These are phyloP conservation scores for Lagorchestes hirsutus DNA, from an alignment of 2,797 vertebrate species.

Conservation along the genomic window DNA sequence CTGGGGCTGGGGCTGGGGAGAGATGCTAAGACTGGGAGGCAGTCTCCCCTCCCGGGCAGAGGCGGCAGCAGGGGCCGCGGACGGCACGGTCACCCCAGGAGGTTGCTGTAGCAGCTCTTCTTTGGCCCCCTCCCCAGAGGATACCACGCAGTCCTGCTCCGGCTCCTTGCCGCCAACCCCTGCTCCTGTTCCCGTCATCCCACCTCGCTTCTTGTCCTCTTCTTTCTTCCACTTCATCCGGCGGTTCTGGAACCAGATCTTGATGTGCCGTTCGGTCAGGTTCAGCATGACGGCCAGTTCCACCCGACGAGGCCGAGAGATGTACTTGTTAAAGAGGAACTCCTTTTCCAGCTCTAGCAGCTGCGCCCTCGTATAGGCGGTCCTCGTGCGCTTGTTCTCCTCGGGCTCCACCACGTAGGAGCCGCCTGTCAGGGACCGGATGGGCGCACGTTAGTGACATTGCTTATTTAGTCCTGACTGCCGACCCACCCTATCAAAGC, in stretches of 20 bases:
- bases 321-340: slow-evolving; percentile 98
- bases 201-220: slow-evolving; percentile 93
- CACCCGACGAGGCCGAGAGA: slow-evolving; percentile 95
- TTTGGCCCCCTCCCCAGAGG: slow-evolving; percentile 90
- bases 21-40: slow-evolving; percentile 81
- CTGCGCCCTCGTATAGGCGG: slow-evolving; percentile 97
- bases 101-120: slow-evolving; percentile 84
- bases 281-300: slow-evolving; percentile 97
- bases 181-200: slow-evolving; percentile 44
- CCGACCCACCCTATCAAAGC: neutral
- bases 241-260: slow-evolving; percentile 98
- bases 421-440: slow-evolving; percentile 85
- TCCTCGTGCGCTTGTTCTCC: slow-evolving; percentile 97
- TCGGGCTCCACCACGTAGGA: slow-evolving; percentile 92
- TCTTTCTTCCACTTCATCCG: slow-evolving; percentile 99
- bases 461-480: neutral
- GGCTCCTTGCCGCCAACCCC: slow-evolving; percentile 84
- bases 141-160: slow-evolving; percentile 95
- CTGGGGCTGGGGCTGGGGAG: slow-evolving; percentile 80
- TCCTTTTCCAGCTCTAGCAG: slow-evolving; percentile 98
- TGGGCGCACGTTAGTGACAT: neutral
- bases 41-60: slow-evolving; percentile 79
- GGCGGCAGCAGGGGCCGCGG: slow-evolving; percentile 59
- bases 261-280: slow-evolving; percentile 98
- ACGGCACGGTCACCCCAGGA: slow-evolving; percentile 3